These are phyloP conservation scores for Sphaerophoria rueppellii DNA, from an alignment of 2,888 invertebrate species.

Conservation along the genomic window DNA sequence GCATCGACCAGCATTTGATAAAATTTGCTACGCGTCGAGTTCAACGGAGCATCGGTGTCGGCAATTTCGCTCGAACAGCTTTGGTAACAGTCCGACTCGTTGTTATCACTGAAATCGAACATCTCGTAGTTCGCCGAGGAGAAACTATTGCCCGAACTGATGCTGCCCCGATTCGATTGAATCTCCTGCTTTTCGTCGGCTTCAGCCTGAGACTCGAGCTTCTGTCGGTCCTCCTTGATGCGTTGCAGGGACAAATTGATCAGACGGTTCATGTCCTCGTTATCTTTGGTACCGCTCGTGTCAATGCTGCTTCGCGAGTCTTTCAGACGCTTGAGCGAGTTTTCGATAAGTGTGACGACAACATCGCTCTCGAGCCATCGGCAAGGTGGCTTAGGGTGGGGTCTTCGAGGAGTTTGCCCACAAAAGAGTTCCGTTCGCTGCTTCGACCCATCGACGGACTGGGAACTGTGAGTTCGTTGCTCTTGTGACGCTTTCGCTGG, in stretches of 20 bases:
- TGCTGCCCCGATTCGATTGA: conserved; percentile 83
- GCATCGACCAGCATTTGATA: conserved; percentile 89
- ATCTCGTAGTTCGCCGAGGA: conserved; percentile 89
- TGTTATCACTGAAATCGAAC: conserved; percentile 86
- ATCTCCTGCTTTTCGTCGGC: conserved; percentile 82
- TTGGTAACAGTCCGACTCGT: conserved; percentile 87
- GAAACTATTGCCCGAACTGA: conserved; percentile 83
- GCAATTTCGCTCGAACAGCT: conserved; percentile 87
- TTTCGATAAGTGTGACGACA: conserved; percentile 86
- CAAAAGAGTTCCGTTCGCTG: conserved; percentile 82
- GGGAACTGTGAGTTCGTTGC: conserved; percentile 58
- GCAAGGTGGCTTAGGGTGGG: conserved; percentile 86
- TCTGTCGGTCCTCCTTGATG: conserved; percentile 80
- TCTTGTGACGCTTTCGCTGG: conserved; percentile 56
- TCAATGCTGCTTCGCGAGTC: conserved; percentile 79
- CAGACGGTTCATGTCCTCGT: conserved; percentile 82
- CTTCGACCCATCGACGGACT: conserved; percentile 25
- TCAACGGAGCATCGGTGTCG: conserved; percentile 79
- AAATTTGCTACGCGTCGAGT: conserved; percentile 86
- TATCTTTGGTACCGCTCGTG: conserved; percentile 82
- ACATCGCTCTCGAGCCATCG: conserved; percentile 85
- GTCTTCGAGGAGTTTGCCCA: conserved; percentile 85
- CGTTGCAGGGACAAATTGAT: conserved; percentile 81
- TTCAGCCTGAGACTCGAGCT: conserved; percentile 62
- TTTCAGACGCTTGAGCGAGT: conserved; percentile 85